These are phyloP conservation scores for Glaucomys volans DNA, from an alignment of 2,113 vertebrate species.

Conservation along the genomic window DNA sequence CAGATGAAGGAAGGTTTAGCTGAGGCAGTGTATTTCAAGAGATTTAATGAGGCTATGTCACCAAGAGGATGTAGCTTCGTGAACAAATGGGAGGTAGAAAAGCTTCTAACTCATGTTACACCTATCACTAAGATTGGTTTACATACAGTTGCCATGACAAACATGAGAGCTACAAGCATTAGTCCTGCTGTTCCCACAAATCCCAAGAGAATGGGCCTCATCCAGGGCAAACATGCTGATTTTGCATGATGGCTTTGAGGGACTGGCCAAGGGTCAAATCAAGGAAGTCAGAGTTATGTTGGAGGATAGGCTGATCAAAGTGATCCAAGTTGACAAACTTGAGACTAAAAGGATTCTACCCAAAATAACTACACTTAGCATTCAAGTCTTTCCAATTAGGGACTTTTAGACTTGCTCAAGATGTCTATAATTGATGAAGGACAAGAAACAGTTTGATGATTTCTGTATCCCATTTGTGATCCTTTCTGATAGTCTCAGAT, in stretches of 20 bases:
- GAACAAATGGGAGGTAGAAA: slow-evolving; percentile 98
- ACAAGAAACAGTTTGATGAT: slow-evolving; percentile 92
- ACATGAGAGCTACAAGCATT: slow-evolving; percentile 96
- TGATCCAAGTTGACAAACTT: slow-evolving; percentile 89
- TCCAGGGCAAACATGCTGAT: slow-evolving; percentile 96
- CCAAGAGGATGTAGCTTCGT: slow-evolving; percentile 97
- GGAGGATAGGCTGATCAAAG: slow-evolving; percentile 95
- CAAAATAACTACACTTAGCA: slow-evolving; percentile 92
- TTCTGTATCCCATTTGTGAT: slow-evolving; percentile 96
- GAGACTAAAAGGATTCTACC: slow-evolving; percentile 96
- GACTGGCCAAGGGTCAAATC: slow-evolving; percentile 93
- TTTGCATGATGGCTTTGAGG: slow-evolving; percentile 94
- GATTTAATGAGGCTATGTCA: slow-evolving; percentile 93
- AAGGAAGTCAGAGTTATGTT: slow-evolving; percentile 93
- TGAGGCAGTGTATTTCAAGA: slow-evolving; percentile 92
- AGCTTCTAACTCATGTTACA: slow-evolving; percentile 94
- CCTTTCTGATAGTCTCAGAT: slow-evolving; percentile 97
- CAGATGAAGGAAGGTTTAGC: slow-evolving; percentile 96
- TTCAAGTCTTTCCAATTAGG: slow-evolving; percentile 95
- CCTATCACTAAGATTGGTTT: slow-evolving; percentile 91
- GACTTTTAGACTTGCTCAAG: slow-evolving; percentile 94
- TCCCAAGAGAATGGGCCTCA: slow-evolving; percentile 92
- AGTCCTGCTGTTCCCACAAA: slow-evolving; percentile 91
- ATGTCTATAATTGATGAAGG: slow-evolving; percentile 93
- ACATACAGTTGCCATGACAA: slow-evolving; percentile 92